Evolutionary conservation across 92 coral and sea anemone genomes (phyloP), one percentile per base, ranked within the genome.

Genomic region (Galaxea fascicularis): DNA sequence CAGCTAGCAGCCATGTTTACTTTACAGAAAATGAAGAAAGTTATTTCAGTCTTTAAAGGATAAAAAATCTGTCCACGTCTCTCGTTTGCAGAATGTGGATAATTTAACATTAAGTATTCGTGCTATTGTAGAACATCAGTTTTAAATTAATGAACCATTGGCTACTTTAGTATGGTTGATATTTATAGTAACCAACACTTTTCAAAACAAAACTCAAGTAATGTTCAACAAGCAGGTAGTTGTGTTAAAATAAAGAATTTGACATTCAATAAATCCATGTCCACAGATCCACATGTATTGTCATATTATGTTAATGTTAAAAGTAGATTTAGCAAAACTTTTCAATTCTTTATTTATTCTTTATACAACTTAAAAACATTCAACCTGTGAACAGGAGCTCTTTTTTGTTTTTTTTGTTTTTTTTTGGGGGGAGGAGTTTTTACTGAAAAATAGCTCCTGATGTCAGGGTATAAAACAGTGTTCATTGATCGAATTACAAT

Each of bases 31-130:
- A 77, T 65, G 49, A 77, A 28, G 82, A 77, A 65, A 66, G 67
- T 49, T 77, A 77, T 80, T 80, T 80, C 76, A 80, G 85, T 80
- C 85, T 80, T 80, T 80, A 65, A 80, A 66, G 85, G 41, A 27
- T 80, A 49, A 67, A 80, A 67, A 53, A 45, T 67, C 73, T 11
- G 73, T 67, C 18, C 25, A 30, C 22, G 25, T 67, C 46, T 67
- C 73, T 14, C 24, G 39, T 80, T 70, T 57, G 65, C 66, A 46
- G 65, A 80, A 80, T 76, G 65, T 65, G 85, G 77, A 67, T 80
- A 11, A 29, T 67, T 67, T 67, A 28, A 67, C 51, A 35, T n/a
- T 67, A 28, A 67, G 44, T 31, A 31, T 67, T 67, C 28, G 62
- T 56, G 62, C 62, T 5, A 56, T 56, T 56, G 4, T 56, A 3